Base-by-base conservation (phyloP, 2,888 invertebrate genomes). In the Chymomyza procnemis region DNA sequence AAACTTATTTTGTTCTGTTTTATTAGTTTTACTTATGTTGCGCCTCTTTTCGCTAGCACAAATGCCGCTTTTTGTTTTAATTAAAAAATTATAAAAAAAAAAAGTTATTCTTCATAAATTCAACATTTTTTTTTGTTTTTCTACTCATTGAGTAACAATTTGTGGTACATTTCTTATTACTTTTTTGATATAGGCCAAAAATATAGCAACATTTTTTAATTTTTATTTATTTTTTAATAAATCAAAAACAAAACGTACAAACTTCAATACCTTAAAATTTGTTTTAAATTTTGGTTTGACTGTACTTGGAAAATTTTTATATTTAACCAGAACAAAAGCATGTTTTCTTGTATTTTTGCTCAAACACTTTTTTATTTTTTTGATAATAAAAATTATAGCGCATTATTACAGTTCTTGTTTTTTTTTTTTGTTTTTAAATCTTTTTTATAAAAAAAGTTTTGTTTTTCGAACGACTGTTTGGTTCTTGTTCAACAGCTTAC, bases 371-470 rank as follows among this genome's bases (percentile, higher is more conserved):
- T 18, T 54, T 22, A 22, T 54, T 54, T 54, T 71, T 61, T 71
- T 80, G 80, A 79, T 69, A 85, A 83, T 83, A 86, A 81, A 73
- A 85, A 80, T 75, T 76, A 71, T 78, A 85, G 74, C 84, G 72
- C 73, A 74, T 78, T 78, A 76, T 80, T 81, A 81, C 83, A 81
- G 61, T 72, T 58, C 71, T 73, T 78, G 66, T 41, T 41, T 41
- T 41, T 41, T 41, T 41, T 56, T 60, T 73, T 66, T 64, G 54
- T 58, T 72, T 73, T 78, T 67, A 67, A 78, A 80, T 81, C 82
- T 82, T 86, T 86, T 86, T 84, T 81, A 79, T 80, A 82, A 86
- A 86, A 81, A 86, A 82, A 77, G 79, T 65, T 73, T 80, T 65
- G 69, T 69, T 72, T 79, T 71, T 73, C 73, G 81, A 81, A 81